Conservation (phyloP, 2,888 invertebrate species). For the Habrosyne pyritoides region DNA sequence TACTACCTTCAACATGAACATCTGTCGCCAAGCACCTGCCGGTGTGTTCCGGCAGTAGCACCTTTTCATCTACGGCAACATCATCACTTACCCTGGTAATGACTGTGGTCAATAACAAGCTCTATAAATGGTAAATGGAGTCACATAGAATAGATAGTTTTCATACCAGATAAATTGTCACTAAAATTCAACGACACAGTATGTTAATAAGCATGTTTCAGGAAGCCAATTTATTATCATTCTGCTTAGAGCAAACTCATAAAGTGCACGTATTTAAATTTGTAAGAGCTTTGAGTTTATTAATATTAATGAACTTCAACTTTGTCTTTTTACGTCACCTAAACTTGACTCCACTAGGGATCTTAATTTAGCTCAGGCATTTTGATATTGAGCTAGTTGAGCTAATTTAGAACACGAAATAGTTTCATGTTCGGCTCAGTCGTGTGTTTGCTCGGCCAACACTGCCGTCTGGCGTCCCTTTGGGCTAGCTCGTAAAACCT, state of each 20-base stretch:
- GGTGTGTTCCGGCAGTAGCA: too few species aligned
- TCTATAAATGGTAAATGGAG: too few species aligned
- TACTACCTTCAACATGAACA: too few species aligned
- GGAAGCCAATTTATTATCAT: neutral
- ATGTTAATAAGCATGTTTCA: neutral
- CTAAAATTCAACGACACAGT: neutral
- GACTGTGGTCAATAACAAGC: too few species aligned
- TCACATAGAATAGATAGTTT: neutral
- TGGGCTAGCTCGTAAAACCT: slow-evolving; percentile 7
- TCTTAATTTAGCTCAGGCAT: neutral
- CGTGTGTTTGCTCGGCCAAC: slow-evolving; percentile 13
- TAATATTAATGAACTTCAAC: neutral
- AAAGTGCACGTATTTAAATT: neutral
- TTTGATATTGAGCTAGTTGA: slow-evolving; percentile 11
- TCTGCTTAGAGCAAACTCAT: neutral
- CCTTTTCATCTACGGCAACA: too few species aligned
- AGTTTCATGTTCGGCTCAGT: slow-evolving; percentile 14
- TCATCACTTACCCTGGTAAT: too few species aligned
- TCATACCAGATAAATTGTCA: neutral
- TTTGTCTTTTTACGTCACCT: neutral
- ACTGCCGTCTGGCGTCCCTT: slow-evolving; percentile 1
- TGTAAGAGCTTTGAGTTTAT: neutral
- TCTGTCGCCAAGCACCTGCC: too few species aligned
- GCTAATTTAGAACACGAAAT: slow-evolving; percentile 13
- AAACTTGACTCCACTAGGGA: neutral